Evolutionary conservation across 2,113 vertebrate genomes (phyloP).

Genomic region (Chelonoidis abingdonii): DNA sequence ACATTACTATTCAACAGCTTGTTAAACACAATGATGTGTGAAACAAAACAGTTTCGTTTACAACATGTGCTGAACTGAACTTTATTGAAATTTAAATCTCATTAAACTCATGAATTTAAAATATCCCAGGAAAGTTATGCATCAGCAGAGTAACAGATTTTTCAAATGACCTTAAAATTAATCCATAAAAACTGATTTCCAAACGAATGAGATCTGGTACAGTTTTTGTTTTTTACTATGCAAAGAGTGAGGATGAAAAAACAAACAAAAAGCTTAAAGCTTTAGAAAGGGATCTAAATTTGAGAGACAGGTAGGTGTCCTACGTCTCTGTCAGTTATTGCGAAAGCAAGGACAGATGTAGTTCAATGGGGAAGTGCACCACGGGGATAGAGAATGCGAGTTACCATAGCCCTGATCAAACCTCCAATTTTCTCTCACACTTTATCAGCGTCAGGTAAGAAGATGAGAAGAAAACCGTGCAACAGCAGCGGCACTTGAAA

Average conservation of each 20-base stretch:
- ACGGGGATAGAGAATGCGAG: neutral
- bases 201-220: neutral
- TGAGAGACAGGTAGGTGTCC: neutral
- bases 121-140: neutral
- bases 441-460: neutral
- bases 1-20: accelerated
- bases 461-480: neutral
- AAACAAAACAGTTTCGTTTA: neutral
- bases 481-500: neutral
- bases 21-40: accelerated
- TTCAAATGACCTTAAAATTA: neutral
- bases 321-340: neutral
- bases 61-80: neutral
- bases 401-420: neutral
- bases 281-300: neutral
- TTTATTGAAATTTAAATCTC: neutral
- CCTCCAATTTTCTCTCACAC: neutral
- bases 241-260: neutral
- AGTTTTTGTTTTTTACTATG: neutral
- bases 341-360: neutral
- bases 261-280: neutral
- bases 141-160: neutral
- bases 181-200: neutral
- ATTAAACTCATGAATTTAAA: neutral
- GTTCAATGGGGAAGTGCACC: neutral